These are phyloP conservation scores for Harmothoe impar DNA, from an alignment of 2,888 invertebrate species.

Conservation along the genomic window DNA sequence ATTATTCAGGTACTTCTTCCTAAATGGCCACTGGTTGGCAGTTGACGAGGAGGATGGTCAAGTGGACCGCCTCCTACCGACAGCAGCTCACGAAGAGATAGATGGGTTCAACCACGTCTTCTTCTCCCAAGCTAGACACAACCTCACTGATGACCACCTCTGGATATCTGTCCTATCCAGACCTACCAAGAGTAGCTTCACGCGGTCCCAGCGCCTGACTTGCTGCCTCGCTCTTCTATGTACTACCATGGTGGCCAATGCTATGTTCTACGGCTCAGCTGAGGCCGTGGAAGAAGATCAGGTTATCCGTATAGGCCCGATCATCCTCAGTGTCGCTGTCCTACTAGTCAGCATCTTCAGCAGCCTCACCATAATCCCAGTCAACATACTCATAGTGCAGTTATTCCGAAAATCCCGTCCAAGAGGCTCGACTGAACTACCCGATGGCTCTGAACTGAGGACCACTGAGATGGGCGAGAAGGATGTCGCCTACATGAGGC, in stretches of 20 bases:
- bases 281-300: slow-evolving; percentile 25
- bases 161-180: slow-evolving; percentile 65
- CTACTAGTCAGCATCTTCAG: slow-evolving; percentile 57
- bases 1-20: slow-evolving; percentile 72
- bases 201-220: slow-evolving; percentile 72
- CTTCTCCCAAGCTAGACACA: slow-evolving; percentile 67
- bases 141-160: slow-evolving; percentile 66
- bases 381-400: slow-evolving; percentile 80
- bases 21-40: slow-evolving; percentile 83
- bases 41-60: slow-evolving; percentile 82
- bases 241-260: slow-evolving; percentile 75
- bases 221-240: slow-evolving; percentile 74
- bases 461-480: neutral
- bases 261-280: slow-evolving; percentile 72
- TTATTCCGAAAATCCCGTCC: slow-evolving; percentile 80
- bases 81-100: slow-evolving; percentile 80
- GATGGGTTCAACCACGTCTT: slow-evolving; percentile 82
- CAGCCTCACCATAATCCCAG: slow-evolving; percentile 79
- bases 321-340: slow-evolving; percentile 43
- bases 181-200: slow-evolving; percentile 62
- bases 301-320: slow-evolving; percentile 59
- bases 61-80: slow-evolving; percentile 83
- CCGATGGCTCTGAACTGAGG: neutral
- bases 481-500: neutral
- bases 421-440: slow-evolving; percentile 46